Evolutionary conservation across 2,888 invertebrate genomes (phyloP).

Genomic region (Lasioglossum morio): DNA sequence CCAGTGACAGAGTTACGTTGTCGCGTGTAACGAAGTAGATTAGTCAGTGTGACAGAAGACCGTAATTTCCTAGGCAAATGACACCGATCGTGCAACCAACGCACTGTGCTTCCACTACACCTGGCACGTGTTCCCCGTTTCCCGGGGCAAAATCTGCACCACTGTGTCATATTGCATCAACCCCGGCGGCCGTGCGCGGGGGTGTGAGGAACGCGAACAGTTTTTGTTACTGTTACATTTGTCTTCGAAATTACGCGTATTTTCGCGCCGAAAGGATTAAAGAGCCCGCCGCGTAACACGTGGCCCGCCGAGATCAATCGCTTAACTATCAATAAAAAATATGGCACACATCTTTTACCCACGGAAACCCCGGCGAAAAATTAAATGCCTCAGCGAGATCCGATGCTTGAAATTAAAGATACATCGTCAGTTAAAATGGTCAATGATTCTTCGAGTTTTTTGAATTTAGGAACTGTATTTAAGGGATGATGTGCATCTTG

Average conservation of each 20-base stretch:
- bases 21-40: slow-evolving; percentile 82
- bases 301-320: not conserved
- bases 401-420: no score
- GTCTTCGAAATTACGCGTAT: not conserved
- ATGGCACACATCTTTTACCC: not conserved
- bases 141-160: slow-evolving; percentile 18
- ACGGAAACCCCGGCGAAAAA: not conserved
- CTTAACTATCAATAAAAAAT: not conserved
- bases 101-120: slow-evolving; percentile 54
- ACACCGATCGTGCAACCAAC: slow-evolving; percentile 81
- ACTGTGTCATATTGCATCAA: slow-evolving; percentile 2
- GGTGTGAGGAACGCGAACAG: not conserved
- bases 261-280: slow-evolving; percentile 2
- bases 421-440: no score
- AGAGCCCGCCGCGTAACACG: slow-evolving; percentile 10
- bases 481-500: not conserved
- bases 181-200: not conserved
- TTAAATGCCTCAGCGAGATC: not conserved
- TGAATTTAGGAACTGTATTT: not conserved
- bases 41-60: slow-evolving; percentile 82
- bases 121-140: slow-evolving; percentile 21
- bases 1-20: slow-evolving; percentile 81
- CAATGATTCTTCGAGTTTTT: no score
- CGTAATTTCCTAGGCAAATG: slow-evolving; percentile 82
- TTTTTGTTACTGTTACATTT: slow-evolving; percentile 15